These are phyloP conservation scores for Carettochelys insculpta DNA, from an alignment of 2,113 vertebrate species.

Conservation along the genomic window DNA sequence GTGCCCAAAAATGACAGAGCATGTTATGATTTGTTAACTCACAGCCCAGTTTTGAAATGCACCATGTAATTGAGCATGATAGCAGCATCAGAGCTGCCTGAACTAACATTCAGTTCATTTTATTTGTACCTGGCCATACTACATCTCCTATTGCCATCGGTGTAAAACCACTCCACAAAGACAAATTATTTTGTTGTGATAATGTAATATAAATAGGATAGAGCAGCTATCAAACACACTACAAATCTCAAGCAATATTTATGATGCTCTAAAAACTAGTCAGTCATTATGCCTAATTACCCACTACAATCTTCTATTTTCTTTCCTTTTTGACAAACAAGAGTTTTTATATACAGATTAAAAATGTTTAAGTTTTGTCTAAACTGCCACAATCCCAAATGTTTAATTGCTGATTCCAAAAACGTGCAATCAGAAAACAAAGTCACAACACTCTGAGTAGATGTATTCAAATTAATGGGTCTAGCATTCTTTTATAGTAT, in stretches of 20 bases:
- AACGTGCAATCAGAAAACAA: conserved; percentile 36
- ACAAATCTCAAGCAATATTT: conserved; percentile 1
- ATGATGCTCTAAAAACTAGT: conserved; percentile 47
- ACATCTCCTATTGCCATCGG: background rate
- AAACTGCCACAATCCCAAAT: conserved; percentile 38
- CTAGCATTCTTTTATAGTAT: conserved; percentile 29
- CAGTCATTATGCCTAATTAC: conserved; percentile 1
- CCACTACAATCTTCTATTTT: background rate
- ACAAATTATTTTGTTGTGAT: background rate
- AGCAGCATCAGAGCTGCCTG: background rate
- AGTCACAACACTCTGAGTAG: conserved; percentile 19
- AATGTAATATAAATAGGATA: background rate
- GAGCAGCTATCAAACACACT: conserved; percentile 30
- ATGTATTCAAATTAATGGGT: conserved; percentile 47
- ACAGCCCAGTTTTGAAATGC: background rate
- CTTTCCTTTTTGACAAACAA: conserved; percentile 40
- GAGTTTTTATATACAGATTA: conserved; percentile 32
- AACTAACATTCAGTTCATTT: background rate
- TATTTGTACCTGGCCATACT: background rate
- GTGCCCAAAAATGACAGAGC: background rate
- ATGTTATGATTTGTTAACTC: background rate
- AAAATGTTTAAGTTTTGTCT: conserved; percentile 28
- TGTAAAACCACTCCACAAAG: conserved; percentile 12
- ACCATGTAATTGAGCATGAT: background rate
- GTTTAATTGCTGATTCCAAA: conserved; percentile 12